A percentile compares a stretch with the other conserved stretches of the same genome.
These are phyloP conservation scores for Rhyacophila evoluta DNA, from an alignment of 2,888 invertebrate genomes.

Conservation along the genomic window DNA sequence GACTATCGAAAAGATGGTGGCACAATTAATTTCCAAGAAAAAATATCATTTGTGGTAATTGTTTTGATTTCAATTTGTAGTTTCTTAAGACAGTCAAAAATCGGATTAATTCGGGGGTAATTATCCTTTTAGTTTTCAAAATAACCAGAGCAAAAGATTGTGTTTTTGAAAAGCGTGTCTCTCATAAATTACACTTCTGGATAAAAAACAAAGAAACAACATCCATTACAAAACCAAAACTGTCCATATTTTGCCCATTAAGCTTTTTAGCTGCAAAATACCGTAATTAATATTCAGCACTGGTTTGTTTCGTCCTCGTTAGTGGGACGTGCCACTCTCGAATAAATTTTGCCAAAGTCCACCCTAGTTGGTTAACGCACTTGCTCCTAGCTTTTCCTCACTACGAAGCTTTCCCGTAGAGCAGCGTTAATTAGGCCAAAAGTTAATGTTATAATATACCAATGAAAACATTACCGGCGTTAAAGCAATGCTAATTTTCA, in stretches of 20 bases:
- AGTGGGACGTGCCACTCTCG: constrained; percentile 28
- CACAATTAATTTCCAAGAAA: too few species aligned
- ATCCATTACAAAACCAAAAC: constrained; percentile 23
- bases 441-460: constrained; percentile 14
- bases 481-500: background rate
- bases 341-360: background rate
- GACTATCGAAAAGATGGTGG: too few species aligned
- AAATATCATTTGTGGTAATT: too few species aligned
- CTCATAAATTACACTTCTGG: background rate
- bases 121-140: background rate
- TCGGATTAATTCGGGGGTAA: too few species aligned
- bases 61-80: background rate
- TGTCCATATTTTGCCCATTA: constrained; percentile 34
- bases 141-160: background rate
- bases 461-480: background rate
- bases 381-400: background rate
- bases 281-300: constrained; percentile 33
- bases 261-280: constrained; percentile 27
- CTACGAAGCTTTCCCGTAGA: background rate
- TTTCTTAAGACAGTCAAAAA: too few species aligned
- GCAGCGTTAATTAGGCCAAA: constrained; percentile 22
- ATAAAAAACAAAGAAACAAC: constrained; percentile 16
- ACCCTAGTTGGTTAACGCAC: constrained; percentile 21
- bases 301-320: constrained; percentile 31
- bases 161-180: background rate